Evolutionary conservation across 1,140 invertebrate genomes (phyloP), one percentile per base, ranked within the genome.

Genomic region (Ceratina australensis): DNA sequence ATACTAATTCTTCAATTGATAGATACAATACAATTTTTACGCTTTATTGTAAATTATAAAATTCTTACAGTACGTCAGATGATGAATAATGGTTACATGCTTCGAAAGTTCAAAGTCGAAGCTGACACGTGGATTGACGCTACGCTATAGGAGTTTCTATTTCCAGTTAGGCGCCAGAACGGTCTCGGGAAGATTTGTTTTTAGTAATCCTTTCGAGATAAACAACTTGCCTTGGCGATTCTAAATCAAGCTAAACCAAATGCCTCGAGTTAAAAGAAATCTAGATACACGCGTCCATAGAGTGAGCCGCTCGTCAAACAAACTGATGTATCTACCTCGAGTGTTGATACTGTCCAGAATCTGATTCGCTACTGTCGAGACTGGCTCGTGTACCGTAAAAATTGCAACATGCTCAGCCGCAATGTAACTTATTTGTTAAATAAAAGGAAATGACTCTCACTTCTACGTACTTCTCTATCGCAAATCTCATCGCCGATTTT

Each of bases 111-210:
- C 33, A 42, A 42, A 42, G 33, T 42, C 33, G 61, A 12, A 28
- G 59, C 56, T 47, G 49, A 16, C 79, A 28, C 59, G 24, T 49
- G 65, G 54, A 15, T 56, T 49, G 49, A 10, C 33, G 68, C 74
- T 66, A 54, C 64, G 81, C 77, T 67, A 72, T 79, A 69, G 65
- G 77, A 76, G 63, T 59, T 56, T 82, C 68, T 84, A 76, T 84
- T 84, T 84, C 52, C 26, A 47, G 64, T 72, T 49, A 28, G 26
- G 59, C 24, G 57, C 76, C 65, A 79, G 66, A 59, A 10, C 60
- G 15, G 69, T 26, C 49, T 66, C 52, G 15, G 50, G 63, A 60
- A 80, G 80, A 82, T 80, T 76, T 84, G 72, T 76, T 82, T 84
- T 76, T 73, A 73, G 66, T 65, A 20, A 26, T 56, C 18, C 24